Conservation (phyloP, 2,113 vertebrate genomes). For the Dascyllus trimaculatus region DNA sequence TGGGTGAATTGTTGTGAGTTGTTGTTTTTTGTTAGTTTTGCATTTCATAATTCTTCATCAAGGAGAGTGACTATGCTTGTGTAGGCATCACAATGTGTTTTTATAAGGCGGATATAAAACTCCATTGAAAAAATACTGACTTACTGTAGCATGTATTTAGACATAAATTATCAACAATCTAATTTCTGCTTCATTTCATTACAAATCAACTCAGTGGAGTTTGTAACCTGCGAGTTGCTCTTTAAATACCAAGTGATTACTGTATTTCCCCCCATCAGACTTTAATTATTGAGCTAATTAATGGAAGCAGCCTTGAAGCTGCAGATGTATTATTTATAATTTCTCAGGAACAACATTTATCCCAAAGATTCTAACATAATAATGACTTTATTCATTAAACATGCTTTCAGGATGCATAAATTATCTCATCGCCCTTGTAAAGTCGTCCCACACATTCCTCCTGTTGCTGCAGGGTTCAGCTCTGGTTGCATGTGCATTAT, state of each 20-base stretch:
- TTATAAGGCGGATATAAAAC: no score
- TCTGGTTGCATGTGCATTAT: neutral
- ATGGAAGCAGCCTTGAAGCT: constrained; percentile 28
- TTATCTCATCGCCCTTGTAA: neutral
- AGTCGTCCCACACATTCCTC: neutral
- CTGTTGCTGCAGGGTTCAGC: neutral
- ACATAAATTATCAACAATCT: no score
- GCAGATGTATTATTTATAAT: constrained; percentile 28
- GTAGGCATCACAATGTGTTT: no score
- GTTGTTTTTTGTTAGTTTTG: no score
- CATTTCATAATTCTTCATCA: no score
- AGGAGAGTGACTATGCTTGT: no score
- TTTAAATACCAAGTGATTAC: constrained; percentile 21
- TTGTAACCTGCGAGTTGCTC: neutral
- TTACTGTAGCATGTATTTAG: no score
- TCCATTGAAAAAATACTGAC: no score
- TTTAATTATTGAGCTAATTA: constrained; percentile 45
- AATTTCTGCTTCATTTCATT: no score
- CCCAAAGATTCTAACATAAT: constrained; percentile 15
- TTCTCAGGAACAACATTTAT: constrained; percentile 15
- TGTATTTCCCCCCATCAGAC: neutral
- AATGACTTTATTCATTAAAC: constrained; percentile 38
- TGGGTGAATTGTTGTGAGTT: no score
- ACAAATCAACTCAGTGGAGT: no score
- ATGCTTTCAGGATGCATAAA: constrained; percentile 21